Evolutionary conservation across 53 echinoderm and acorn worm genomes (phyloP), one percentile per base, ranked within the genome.

Genomic region (Echinometra lucunter): DNA sequence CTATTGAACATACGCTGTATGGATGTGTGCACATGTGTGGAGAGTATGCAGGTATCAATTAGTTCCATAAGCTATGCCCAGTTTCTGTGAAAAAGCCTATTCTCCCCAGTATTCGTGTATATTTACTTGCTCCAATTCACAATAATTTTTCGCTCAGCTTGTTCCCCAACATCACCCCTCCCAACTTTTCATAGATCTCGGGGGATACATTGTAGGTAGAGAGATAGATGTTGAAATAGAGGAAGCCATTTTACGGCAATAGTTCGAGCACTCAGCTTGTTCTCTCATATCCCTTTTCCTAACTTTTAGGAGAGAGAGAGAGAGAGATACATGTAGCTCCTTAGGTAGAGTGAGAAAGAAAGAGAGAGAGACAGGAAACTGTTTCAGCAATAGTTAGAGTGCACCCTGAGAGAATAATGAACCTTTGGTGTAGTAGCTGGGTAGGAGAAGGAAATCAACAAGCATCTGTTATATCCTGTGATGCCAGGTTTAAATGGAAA

Each of bases 381-480:
- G 12, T 66, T 69, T 69, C 34, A 69, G 69, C 34, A 69, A 69
- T 34, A 69, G 69, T 34, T 34, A 32, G 34, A 69, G 69, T 2
- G 40, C 42, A 78, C 78, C 42, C 78, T 7, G 42, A 38, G 42
- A 38, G 38, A 78, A 40, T 42, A 78, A 78, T 42, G 38, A 38
- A 18, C 37, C 38, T 18, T 38, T 18, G 42, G 78, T 78, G 42
- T 42, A 78, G 78, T 42, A 38, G 35, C 78, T 78, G 23, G n/a
- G 47, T 85, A 85, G 13, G 85, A 53, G 27, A 47, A 85, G 85
- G 85, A 85, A 47, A 49, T 85, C 28, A 45, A n/a, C 85, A 28
- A 85, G 85, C 85, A 85, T 85, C 85, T 85, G 85, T 85, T 85
- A 27, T 28, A 47, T 85, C 85, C 85, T 85, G 49, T 47, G 85